A percentile compares a stretch with the other conserved stretches of the same genome.
These are phyloP conservation scores for Mus minutoides DNA, from an alignment of 2,797 vertebrate species.

Conservation along the genomic window DNA sequence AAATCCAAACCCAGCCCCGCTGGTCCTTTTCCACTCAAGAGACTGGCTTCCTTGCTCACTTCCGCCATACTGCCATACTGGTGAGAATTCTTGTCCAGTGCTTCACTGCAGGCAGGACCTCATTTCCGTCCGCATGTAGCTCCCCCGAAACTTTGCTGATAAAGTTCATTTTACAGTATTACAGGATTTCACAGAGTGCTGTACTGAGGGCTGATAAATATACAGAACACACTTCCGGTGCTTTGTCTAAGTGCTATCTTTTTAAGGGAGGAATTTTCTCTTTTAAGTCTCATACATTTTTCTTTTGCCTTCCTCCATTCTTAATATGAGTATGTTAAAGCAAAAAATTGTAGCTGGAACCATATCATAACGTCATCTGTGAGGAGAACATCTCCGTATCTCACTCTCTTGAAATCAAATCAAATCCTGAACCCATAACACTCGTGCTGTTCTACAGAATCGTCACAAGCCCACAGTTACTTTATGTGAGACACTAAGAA, in stretches of 20 bases:
- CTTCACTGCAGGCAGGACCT: not conserved
- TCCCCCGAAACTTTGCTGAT: not conserved
- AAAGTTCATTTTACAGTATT: not conserved
- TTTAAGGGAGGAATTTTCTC: constrained; percentile 45
- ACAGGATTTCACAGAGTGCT: not conserved
- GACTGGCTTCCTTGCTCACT: not conserved
- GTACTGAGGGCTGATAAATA: not conserved
- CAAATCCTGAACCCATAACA: not conserved
- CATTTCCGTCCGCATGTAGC: not conserved
- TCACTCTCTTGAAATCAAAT: constrained; percentile 36
- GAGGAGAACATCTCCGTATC: not conserved
- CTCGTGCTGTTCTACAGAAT: not conserved
- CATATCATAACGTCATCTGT: not conserved
- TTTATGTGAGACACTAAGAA: not conserved
- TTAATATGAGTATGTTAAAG: constrained; percentile 14
- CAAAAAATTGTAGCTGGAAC: not conserved
- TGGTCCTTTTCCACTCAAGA: not conserved
- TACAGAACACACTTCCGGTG: not conserved
- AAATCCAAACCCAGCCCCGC: not conserved
- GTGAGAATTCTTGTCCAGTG: not conserved
- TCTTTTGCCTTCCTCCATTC: not conserved
- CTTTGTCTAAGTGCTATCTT: not conserved
- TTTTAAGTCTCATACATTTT: not conserved
- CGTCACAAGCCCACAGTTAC: constrained; percentile 23
- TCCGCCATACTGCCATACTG: not conserved